Conservation (phyloP, 2,113 vertebrate species). For the Bothrops jararaca region DNA sequence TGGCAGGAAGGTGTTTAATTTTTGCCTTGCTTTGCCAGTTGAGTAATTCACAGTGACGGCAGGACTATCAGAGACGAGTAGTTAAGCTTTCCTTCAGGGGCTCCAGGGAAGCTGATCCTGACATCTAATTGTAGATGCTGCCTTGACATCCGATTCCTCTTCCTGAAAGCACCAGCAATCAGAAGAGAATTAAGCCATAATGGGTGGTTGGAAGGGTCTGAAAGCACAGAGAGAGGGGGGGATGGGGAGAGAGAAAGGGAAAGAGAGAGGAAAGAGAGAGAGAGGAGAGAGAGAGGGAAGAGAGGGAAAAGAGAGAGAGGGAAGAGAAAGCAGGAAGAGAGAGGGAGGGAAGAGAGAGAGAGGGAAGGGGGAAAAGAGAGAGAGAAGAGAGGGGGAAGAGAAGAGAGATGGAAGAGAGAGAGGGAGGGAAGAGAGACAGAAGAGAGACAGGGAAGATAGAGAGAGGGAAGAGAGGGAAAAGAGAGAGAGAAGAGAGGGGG, state of each 20-base stretch:
- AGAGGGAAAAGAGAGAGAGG: accelerated
- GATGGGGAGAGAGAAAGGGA: no score
- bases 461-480: no score
- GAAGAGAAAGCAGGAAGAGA: no score
- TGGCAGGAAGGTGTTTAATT: slow-evolving; percentile 75
- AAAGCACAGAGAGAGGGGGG: background rate
- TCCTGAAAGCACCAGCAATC: slow-evolving; percentile 81
- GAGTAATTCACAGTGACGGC: slow-evolving; percentile 75
- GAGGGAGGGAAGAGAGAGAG: no score
- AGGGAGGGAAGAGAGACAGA: no score
- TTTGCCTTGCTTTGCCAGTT: slow-evolving; percentile 76
- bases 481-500: no score
- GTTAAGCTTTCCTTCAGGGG: slow-evolving; percentile 63
- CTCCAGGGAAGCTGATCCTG: slow-evolving; percentile 67
- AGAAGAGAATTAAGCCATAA: slow-evolving; percentile 83
- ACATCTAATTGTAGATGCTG: slow-evolving; percentile 66
- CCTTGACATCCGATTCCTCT: slow-evolving; percentile 69
- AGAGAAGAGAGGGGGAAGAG: no score
- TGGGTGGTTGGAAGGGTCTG: slow-evolving; percentile 51
- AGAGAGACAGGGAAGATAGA: accelerated
- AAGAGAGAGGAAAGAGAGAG: no score
- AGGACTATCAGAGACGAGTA: slow-evolving; percentile 75
- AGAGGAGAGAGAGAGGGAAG: no score
- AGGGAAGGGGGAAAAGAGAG: no score
- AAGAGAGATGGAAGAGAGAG: no score